A percentile compares a stretch with the other conserved stretches of the same genome.
phyloP scores from a whole-genome alignment of 2,113 vertebrate genomes.

The Rousettus leschenaultii region DNA sequence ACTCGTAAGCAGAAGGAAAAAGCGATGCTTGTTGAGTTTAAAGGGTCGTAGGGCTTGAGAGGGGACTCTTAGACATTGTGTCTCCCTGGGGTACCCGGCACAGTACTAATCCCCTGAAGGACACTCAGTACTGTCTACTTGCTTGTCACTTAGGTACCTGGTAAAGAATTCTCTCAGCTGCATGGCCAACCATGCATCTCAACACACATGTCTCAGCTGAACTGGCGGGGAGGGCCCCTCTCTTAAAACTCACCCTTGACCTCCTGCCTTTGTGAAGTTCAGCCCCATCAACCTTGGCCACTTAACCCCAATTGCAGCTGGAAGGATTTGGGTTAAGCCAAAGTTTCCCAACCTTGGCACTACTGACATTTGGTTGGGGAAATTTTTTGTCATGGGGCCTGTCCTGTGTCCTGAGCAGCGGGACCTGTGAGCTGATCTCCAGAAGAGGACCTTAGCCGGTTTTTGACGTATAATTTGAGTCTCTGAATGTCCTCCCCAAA shows the following conservation, averaged over 20 bases:
- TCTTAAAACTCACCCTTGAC: not conserved
- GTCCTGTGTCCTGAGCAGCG: not conserved
- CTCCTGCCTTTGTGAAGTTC: not conserved
- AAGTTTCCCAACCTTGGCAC: not conserved
- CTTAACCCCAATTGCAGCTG: not conserved
- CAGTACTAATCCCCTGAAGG: not conserved
- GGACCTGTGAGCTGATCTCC: not conserved
- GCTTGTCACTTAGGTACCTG: conserved; percentile 67
- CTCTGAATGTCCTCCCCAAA: not conserved
- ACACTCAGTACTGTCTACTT: not conserved
- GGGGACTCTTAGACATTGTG: not conserved
- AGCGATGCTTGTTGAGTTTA: not conserved
- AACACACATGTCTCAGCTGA: conserved; percentile 72
- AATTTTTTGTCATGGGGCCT: not conserved
- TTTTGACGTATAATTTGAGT: not conserved
- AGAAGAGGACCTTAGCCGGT: not conserved
- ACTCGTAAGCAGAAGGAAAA: not conserved
- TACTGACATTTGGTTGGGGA: not conserved
- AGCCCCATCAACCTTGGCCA: not conserved
- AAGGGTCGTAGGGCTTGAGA: not conserved
- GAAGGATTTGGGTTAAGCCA: not conserved
- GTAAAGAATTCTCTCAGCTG: conserved; percentile 75
- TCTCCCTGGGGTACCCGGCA: not conserved
- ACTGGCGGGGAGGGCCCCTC: conserved; percentile 76
- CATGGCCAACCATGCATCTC: conserved; percentile 73